A percentile compares a stretch with the other conserved stretches of the same genome.
These are phyloP conservation scores for Centropyge bicolor DNA, from an alignment of 2,797 vertebrate species.

Conservation along the genomic window DNA sequence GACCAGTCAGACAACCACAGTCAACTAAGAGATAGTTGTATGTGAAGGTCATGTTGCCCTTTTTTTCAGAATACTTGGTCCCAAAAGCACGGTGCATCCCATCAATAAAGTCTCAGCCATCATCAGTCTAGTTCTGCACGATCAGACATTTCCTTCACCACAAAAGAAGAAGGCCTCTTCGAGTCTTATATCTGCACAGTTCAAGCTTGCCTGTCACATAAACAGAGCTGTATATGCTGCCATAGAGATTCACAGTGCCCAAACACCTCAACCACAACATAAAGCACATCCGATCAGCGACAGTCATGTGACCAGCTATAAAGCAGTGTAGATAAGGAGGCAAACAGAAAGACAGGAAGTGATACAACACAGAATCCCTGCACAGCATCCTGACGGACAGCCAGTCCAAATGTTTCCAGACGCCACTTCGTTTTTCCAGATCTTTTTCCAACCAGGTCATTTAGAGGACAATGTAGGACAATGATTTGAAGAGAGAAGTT, in stretches of 20 bases:
- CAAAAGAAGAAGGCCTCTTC: background rate
- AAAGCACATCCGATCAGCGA: background rate
- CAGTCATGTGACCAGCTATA: conserved; percentile 7
- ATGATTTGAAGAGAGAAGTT: background rate
- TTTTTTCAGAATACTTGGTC: conserved; percentile 69
- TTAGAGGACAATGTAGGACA: background rate
- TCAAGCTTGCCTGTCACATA: conserved; percentile 10
- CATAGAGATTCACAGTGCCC: conserved; percentile 31
- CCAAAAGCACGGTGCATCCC: conserved; percentile 56
- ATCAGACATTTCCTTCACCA: conserved; percentile 6
- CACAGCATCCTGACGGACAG: conserved; percentile 5
- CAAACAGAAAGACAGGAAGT: conserved; percentile 3
- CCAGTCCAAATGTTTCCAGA: background rate
- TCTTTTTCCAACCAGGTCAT: background rate
- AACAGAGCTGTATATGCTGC: conserved; percentile 21
- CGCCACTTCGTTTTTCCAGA: conserved; percentile 4
- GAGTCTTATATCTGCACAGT: background rate
- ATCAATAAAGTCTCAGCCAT: background rate
- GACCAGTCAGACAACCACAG: conserved; percentile 25
- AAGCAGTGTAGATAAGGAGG: background rate
- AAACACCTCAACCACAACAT: conserved; percentile 2
- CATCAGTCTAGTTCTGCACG: background rate
- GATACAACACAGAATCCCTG: conserved; percentile 11
- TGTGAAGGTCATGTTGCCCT: conserved; percentile 9
- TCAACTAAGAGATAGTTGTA: conserved; percentile 25